phyloP scores from a whole-genome alignment of 2,888 invertebrate species.

The Gastrophysa polygoni region DNA sequence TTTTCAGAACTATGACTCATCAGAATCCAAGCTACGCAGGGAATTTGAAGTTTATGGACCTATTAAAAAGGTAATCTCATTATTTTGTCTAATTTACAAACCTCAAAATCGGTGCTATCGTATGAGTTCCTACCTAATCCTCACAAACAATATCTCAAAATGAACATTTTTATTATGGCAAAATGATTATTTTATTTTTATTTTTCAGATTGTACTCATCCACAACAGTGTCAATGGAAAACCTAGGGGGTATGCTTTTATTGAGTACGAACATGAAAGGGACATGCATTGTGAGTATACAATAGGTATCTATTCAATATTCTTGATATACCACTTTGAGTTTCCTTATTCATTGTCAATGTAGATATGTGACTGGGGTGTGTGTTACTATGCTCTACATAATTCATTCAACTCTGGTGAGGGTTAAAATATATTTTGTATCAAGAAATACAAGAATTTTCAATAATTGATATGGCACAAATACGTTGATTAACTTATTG shows the following conservation, averaged over 20 bases:
- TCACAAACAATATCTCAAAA: constrained; percentile 24
- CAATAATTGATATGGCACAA: too few relatives aligned
- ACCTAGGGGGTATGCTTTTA: constrained; percentile 98
- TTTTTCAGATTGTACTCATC: constrained; percentile 83
- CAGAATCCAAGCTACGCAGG: constrained; percentile 94
- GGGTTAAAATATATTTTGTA: too few relatives aligned
- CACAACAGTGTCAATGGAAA: constrained; percentile 87
- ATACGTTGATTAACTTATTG: too few relatives aligned
- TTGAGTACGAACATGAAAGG: constrained; percentile 98
- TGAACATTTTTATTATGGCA: not conserved
- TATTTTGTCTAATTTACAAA: constrained; percentile 26
- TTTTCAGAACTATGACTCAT: constrained; percentile 96
- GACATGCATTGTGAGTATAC: constrained; percentile 98
- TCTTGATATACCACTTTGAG: not conserved
- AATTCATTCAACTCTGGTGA: too few relatives aligned
- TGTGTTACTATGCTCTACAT: not conserved
- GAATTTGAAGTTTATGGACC: constrained; percentile 98
- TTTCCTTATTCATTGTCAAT: not conserved
- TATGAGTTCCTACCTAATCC: constrained; percentile 38
- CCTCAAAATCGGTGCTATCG: constrained; percentile 22
- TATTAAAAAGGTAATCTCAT: constrained; percentile 86
- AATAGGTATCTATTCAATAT: constrained; percentile 8
- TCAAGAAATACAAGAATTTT: too few relatives aligned
- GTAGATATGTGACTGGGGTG: not conserved
- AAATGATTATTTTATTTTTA: constrained; percentile 15